Evolutionary conservation across 2,113 vertebrate species (phyloP), one percentile per base, ranked within the genome.

Genomic region (Bambusicola thoracicus): DNA sequence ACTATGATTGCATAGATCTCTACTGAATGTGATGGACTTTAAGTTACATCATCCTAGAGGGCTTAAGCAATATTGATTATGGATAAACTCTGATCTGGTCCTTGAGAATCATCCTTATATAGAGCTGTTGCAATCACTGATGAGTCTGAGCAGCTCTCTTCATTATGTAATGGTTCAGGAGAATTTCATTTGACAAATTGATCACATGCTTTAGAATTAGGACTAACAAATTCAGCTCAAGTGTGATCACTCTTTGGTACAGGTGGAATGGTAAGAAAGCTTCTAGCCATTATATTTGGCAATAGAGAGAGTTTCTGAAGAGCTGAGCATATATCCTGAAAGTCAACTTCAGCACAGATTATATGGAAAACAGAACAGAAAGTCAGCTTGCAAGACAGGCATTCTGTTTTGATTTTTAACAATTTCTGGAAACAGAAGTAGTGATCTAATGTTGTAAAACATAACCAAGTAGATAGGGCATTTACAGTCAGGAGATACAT

Each of bases 361-460:
- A 95, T 98, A 96, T 98, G 98, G 87, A 98, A 98, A 62, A 99
- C 98, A 56, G 98, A 98, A 89, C 96, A 97, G 88, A 99, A 99
- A 5, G 98, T 98, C 92, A 99, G 98, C 72, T 98, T 99, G 95
- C 98, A 99, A 7, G 98, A 93, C 5, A 98, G 98, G 44, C 98
- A 99, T 82, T 98, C 98, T 5, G 98, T 98, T 98, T 99, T 99
- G 97, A 98, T 98, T 95, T 98, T 99, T 74, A 98, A 98, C 98
- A 97, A 98, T 77, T 99, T 98, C 8, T 98, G 97, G 73, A 98
- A 99, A 89, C 98, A 98, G 95, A 98, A 96, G 81, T 98, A 98
- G 43, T 97, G 93, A 93, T 99, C 98, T 73, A 80, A 98, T 94
- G 79, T 98, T 99, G 92, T 98, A 98, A 95, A 99, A 98, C 41